These are phyloP conservation scores for Platyrinchus mystaceus DNA, from an alignment of 2,797 vertebrate species.

Conservation along the genomic window DNA sequence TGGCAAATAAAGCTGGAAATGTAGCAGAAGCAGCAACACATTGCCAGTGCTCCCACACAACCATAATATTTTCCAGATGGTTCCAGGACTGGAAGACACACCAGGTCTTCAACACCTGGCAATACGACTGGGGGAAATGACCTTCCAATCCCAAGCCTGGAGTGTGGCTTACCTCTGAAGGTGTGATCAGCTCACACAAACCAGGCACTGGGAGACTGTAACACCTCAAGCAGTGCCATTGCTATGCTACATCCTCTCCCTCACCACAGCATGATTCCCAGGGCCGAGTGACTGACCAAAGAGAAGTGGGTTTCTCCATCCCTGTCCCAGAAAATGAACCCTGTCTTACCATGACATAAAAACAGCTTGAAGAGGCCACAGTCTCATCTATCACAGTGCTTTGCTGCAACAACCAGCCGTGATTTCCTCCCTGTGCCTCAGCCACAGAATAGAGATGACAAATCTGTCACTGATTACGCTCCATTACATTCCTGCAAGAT, in stretches of 20 bases:
- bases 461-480: neutral
- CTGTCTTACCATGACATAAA: neutral
- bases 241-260: neutral
- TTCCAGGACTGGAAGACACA: neutral
- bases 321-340: neutral
- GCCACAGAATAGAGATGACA: neutral
- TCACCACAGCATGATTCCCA: neutral
- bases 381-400: fast-evolving
- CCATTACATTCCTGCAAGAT: neutral
- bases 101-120: neutral
- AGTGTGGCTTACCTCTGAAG: neutral
- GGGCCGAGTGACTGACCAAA: neutral
- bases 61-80: neutral
- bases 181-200: neutral
- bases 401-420: fast-evolving
- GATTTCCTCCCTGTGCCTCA: neutral
- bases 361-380: neutral
- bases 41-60: neutral
- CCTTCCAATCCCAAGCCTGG: neutral
- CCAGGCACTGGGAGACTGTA: fast-evolving
- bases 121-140: neutral
- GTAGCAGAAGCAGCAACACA: neutral
- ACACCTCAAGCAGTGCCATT: fast-evolving
- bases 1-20: neutral
- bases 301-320: neutral